Conservation (phyloP, 2,113 vertebrate species). For the Thermophis baileyi region DNA sequence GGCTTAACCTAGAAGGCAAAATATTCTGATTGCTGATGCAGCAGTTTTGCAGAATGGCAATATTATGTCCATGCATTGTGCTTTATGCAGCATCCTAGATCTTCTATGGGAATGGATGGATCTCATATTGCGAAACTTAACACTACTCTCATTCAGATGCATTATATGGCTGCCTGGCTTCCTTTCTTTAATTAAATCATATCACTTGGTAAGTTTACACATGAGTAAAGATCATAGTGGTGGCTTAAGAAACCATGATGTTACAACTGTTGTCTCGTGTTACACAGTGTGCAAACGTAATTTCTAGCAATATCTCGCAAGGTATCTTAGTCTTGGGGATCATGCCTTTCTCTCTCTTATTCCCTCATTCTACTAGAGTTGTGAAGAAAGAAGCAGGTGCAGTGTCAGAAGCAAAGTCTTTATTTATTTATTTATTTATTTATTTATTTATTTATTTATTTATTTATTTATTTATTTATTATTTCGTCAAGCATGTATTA, state of each 20-base stretch:
- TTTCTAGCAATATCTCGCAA: neutral
- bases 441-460: too few species aligned
- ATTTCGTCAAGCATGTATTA: too few species aligned
- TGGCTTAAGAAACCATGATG: neutral
- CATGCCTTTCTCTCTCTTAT: neutral
- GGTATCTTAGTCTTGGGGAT: neutral
- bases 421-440: too few species aligned
- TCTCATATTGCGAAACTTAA: neutral
- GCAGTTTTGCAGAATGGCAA: neutral
- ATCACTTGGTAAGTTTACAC: neutral
- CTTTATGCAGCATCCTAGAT: rapidly evolving
- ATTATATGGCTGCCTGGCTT: neutral
- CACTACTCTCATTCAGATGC: neutral
- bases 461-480: too few species aligned
- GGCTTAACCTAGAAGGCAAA: constrained; percentile 26
- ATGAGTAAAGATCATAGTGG: neutral
- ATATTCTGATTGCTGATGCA: constrained; percentile 15
- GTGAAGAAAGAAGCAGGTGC: neutral
- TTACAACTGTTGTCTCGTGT: neutral
- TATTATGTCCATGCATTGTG: neutral
- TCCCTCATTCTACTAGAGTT: neutral
- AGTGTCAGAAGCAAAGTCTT: neutral
- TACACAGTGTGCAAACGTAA: neutral
- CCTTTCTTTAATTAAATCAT: neutral
- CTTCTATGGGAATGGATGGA: neutral